Evolutionary conservation across 2,113 vertebrate species (phyloP).

Genomic region (Phalacrocorax aristotelis): DNA sequence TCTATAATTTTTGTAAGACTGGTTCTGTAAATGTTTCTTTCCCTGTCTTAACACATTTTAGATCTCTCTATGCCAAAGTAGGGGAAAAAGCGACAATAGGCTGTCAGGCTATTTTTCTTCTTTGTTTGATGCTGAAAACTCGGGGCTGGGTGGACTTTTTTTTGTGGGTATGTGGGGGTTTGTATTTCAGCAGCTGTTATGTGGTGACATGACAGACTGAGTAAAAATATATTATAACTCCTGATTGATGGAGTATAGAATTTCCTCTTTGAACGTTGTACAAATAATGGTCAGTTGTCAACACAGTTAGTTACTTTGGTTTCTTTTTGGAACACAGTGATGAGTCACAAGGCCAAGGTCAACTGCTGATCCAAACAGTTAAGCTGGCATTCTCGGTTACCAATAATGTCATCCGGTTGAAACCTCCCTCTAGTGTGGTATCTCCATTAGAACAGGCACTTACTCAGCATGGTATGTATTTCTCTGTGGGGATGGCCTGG

Average conservation of each 20-base stretch:
- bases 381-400: conserved; percentile 95
- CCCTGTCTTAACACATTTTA: neutral
- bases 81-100: neutral
- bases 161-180: neutral
- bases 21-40: neutral
- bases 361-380: conserved; percentile 94
- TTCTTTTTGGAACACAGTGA: conserved; percentile 75
- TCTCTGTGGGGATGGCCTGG: neutral
- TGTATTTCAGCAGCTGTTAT: neutral
- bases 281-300: neutral
- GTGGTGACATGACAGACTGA: neutral
- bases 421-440: conserved; percentile 85
- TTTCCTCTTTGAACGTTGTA: neutral
- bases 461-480: conserved; percentile 87
- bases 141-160: neutral
- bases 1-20: neutral
- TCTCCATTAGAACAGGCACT: conserved; percentile 94
- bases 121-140: neutral
- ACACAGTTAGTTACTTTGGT: neutral
- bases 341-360: conserved; percentile 91
- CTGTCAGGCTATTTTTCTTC: neutral
- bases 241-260: neutral
- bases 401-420: conserved; percentile 95
- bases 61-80: neutral
- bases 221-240: neutral